phyloP scores from a whole-genome alignment of 2,888 invertebrate genomes.

The Athetis lepigone region DNA sequence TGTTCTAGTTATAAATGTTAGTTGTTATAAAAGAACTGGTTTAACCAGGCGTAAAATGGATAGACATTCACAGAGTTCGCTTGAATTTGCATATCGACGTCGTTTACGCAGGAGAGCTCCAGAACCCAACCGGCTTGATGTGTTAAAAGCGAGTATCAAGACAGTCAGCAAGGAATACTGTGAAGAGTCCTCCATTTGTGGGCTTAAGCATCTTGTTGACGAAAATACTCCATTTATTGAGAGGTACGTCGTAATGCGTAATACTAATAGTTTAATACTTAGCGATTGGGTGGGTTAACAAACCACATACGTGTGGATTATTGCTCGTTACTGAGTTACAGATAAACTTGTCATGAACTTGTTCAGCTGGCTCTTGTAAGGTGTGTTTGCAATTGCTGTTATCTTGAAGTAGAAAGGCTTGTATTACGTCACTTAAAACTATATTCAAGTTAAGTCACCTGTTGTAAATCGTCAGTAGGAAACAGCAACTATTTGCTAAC shows the following conservation, averaged over 20 bases:
- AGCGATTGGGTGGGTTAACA: slow-evolving; percentile 8
- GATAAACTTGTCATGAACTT: slow-evolving; percentile 72
- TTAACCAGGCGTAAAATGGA: slow-evolving; percentile 31
- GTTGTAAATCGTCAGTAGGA: background rate
- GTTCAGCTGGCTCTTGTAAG: slow-evolving; percentile 69
- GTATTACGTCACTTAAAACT: slow-evolving; percentile 60
- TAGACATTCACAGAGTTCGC: slow-evolving; percentile 30
- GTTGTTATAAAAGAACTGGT: background rate
- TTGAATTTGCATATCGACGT: slow-evolving; percentile 51
- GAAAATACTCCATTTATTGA: slow-evolving; percentile 79
- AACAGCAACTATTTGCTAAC: background rate
- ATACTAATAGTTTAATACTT: slow-evolving; percentile 1
- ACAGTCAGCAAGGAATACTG: slow-evolving; percentile 83
- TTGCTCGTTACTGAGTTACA: slow-evolving; percentile 54
- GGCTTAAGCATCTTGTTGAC: slow-evolving; percentile 85
- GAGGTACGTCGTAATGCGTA: slow-evolving; percentile 72
- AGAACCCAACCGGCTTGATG: slow-evolving; percentile 64
- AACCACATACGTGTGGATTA: slow-evolving; percentile 9
- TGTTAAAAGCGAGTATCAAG: slow-evolving; percentile 78
- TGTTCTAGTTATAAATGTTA: slow-evolving; percentile 4
- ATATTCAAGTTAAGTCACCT: slow-evolving; percentile 24
- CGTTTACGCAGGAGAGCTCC: slow-evolving; percentile 59
- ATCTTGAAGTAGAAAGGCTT: slow-evolving; percentile 60
- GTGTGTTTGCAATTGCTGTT: slow-evolving; percentile 69
- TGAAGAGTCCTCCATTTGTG: slow-evolving; percentile 85